Evolutionary conservation across 1,140 invertebrate species (phyloP), one percentile per base, ranked within the genome.

Genomic region (Orius insidiosus): DNA sequence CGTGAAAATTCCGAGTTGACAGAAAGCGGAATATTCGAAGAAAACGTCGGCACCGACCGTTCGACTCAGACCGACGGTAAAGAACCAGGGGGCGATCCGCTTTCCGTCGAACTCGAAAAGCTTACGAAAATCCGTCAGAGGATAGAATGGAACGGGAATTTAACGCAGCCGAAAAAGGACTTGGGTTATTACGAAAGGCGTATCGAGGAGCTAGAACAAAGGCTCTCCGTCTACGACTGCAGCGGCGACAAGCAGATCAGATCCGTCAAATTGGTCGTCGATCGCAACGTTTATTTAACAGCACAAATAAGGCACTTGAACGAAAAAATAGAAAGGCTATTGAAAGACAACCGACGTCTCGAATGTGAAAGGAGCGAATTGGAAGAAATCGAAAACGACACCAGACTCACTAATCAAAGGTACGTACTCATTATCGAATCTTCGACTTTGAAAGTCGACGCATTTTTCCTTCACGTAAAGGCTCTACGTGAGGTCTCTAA

Each of bases 21-120:
- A 51, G 65, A 67, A 48, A 66, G 64, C 51, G 65, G 65, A 5
- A 66, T 67, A 41, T 67, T 65, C 53, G 64, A 66, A 34, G 58
- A 57, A 15, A 34, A 47, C 18, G 58, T 58, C n/a, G 46, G 51
- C 1, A 37, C 41, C 13, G 54, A 52, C 34, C 47, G 51, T 36
- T 42, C 52, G 6, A 62, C 61, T 3, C 60, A 63, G 50, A 63
- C 60, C 1, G 56, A 61, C 18, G 11, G 41, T 2, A 43, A 32
- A 48, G 45, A 34, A 14, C 32, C 7, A 14, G 36, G 38, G 6
- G 33, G 49, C 19, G 52, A 46, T 18, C 53, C 54, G 15, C 51
- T 56, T 19, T 53, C 52, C 24, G 53, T 53, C 33, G 60, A 58
- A 50, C 53, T 59, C 11, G 52, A 52, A 49, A 62, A 56, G 46